Evolutionary conservation across 2,113 vertebrate species (phyloP), one percentile per base, ranked within the genome.

Genomic region (Bubo scandiacus): DNA sequence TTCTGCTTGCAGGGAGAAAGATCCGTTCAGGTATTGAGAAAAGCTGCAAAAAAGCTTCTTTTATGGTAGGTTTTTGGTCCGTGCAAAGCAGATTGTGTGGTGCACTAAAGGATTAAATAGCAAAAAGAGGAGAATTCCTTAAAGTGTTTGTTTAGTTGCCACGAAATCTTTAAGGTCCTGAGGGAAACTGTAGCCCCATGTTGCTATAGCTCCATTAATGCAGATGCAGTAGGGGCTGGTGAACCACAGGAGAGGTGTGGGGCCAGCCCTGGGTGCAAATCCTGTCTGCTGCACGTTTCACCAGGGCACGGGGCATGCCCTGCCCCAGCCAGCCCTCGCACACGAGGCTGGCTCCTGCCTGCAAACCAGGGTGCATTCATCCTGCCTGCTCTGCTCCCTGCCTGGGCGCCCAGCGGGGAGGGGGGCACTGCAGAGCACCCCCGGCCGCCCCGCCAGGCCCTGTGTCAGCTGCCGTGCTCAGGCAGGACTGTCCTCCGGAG

Each of bases 371-470:
- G 20, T 4, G 25, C 13, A 2, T 16, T 63, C n/a, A 1, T 45
- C 55, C 61, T 45, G 42, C 49, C 80, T 1, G 0, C 68, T 29
- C 58, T 34, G 25, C 63, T 47, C 80, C 65, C 75, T 51, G 27
- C n/a, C 62, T 4, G 3, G 34, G 32, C 5, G 3, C 36, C 62
- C 73, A 58, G 52, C 47, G 36, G 11, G 1, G 17, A 5, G 4
- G 59, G 32, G 14, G 82, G 52, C 34, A 45, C 40, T 3, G 1
- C 55, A 40, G 67, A 32, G 7, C 2, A 13, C 12, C 12, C 34
- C 6, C 0, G 0, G 32, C 14, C 21, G 0, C 6, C 19, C 26
- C 5, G 29, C 45, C 1, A 0, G 16, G 42, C 5, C 15, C 75
- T 9, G 10, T 49, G 71, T 2, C 81, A 65, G 45, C n/a, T 8